These are phyloP conservation scores for Spodoptera litura DNA, from an alignment of 1,140 invertebrate genomes.

Conservation along the genomic window DNA sequence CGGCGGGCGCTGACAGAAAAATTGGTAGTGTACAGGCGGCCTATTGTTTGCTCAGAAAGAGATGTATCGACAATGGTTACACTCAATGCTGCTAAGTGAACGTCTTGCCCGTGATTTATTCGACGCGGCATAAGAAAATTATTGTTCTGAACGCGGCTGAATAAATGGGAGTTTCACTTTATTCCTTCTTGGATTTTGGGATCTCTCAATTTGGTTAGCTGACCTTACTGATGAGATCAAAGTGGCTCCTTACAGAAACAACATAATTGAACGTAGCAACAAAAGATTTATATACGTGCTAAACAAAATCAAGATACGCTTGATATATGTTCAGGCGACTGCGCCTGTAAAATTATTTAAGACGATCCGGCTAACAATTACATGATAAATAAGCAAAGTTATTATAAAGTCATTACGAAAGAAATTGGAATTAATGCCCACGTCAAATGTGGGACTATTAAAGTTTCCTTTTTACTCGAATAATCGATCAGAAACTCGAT, in stretches of 20 bases:
- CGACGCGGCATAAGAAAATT: constrained; percentile 24
- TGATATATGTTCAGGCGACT: neutral
- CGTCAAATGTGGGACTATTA: constrained; percentile 2
- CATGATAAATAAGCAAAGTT: too few species aligned
- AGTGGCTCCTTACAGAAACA: constrained; percentile 20
- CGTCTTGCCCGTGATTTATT: constrained; percentile 47
- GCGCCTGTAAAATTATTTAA: too few species aligned
- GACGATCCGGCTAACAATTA: neutral
- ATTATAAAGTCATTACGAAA: too few species aligned
- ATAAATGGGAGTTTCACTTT: constrained; percentile 44
- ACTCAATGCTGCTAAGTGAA: constrained; percentile 52
- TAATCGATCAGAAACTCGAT: constrained; percentile 30
- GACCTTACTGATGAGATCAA: constrained; percentile 32
- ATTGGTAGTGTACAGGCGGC: constrained; percentile 49
- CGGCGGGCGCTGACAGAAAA: constrained; percentile 58
- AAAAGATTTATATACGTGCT: neutral
- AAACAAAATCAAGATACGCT: constrained; percentile 22
- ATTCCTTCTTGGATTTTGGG: constrained; percentile 18
- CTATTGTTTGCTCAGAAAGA: constrained; percentile 58
- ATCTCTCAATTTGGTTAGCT: constrained; percentile 18
- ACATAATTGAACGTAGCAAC: constrained; percentile 13
- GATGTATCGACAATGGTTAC: constrained; percentile 56
- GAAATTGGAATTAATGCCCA: neutral
- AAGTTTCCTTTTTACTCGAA: neutral
- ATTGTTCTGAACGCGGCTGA: constrained; percentile 30